Percentiles rank a stretch among this genome's conserved stretches.
Conservation (phyloP, 2,797 vertebrate genomes). For the Cossypha heuglini region DNA sequence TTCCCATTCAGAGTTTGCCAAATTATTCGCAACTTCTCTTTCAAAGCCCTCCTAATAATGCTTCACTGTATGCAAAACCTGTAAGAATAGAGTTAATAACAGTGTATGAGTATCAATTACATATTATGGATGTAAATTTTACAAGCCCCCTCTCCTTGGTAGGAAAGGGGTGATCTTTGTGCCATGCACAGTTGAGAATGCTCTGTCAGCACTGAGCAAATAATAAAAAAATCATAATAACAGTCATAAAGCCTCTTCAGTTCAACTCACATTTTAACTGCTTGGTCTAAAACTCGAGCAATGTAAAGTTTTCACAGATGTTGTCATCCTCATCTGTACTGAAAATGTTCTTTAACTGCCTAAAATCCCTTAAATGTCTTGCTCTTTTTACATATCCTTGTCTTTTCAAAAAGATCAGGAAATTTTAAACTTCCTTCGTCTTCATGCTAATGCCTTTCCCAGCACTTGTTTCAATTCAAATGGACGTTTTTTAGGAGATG, state of each 20-base stretch:
- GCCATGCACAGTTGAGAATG: background rate
- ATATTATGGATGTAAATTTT: slow-evolving; percentile 2
- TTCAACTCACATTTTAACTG: background rate
- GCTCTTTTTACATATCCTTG: background rate
- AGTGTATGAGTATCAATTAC: background rate
- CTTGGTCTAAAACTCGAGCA: background rate
- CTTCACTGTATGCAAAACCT: background rate
- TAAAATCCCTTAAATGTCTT: background rate
- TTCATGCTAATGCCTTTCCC: background rate
- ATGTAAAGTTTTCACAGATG: background rate
- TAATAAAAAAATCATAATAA: background rate
- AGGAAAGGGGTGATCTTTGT: background rate
- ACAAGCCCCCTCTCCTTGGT: background rate
- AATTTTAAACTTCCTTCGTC: background rate
- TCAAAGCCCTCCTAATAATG: slow-evolving; percentile 2
- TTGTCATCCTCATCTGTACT: background rate
- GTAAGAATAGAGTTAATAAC: slow-evolving; percentile 1
- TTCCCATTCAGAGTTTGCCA: background rate
- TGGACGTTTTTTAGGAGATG: background rate
- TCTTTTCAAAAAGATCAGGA: background rate
- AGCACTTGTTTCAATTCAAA: background rate
- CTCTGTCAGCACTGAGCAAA: background rate
- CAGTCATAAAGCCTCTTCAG: background rate
- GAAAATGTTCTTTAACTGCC: background rate
- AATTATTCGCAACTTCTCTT: background rate